Conservation (phyloP, 92 coral and sea anemone genomes). For the Paramuricea clavata region DNA sequence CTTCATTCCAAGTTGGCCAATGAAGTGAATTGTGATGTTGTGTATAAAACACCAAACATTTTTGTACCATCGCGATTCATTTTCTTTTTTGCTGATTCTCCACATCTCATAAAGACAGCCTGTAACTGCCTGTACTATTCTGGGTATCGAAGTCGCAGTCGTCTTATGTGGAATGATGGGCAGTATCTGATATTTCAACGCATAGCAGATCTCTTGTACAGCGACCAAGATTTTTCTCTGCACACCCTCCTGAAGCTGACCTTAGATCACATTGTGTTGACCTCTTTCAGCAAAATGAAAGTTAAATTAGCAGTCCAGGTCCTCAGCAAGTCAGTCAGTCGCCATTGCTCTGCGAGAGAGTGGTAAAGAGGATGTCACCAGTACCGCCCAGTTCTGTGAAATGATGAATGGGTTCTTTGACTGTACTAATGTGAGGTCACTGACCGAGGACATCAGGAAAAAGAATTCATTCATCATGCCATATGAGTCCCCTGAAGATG, state of each 20-base stretch:
- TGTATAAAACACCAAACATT: constrained; percentile 9
- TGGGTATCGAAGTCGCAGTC: constrained; percentile 10
- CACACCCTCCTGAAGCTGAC: background rate
- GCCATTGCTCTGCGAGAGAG: background rate
- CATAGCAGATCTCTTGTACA: constrained; percentile 30
- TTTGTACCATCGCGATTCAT: background rate
- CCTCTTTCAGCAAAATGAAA: background rate
- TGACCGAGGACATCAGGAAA: background rate
- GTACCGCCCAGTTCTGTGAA: background rate
- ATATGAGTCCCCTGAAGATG: constrained; percentile 31
- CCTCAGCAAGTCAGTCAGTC: background rate
- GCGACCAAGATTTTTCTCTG: constrained; percentile 25
- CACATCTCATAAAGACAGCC: background rate
- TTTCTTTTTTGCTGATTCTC: constrained; percentile 1
- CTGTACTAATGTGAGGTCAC: background rate
- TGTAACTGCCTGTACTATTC: background rate
- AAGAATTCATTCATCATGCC: constrained; percentile 25
- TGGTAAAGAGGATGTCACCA: background rate
- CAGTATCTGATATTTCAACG: constrained; percentile 18
- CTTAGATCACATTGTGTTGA: background rate
- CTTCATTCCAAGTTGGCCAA: constrained; percentile 1
- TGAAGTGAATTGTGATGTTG: background rate
- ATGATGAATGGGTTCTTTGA: background rate
- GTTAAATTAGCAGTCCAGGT: background rate
- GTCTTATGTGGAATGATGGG: constrained; percentile 40